Base-by-base conservation (phyloP, 37 sponge, comb jelly and placozoan genomes). In the Hexactinellida sp. region DNA sequence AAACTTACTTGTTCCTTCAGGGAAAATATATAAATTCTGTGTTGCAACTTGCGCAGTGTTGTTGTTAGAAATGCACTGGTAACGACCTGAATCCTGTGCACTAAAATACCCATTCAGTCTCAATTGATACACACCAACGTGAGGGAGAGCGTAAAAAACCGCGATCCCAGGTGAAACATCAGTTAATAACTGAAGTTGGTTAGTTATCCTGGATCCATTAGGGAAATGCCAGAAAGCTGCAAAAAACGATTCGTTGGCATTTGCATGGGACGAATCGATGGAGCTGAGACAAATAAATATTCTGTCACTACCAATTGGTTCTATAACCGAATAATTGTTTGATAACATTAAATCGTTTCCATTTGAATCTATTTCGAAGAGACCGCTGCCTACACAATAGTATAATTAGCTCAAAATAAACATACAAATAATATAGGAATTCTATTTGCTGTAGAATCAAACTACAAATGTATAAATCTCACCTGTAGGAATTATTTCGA, bases 261-360 rank as follows among this genome's bases (percentile, higher is more conserved):
- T n/a, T 21, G 76, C 21, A n/a, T 63, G 1, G 5, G 76, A 28
- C 76, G 21, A 7, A n/a, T 28, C 13, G 25, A 63, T 1, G 3
- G 76, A 63, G 13, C 76, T 63, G 76, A 63, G 76, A n/a, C 76
- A 63, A 63, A 63, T 63, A n/a, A 63, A 63, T 23, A n/a, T 23
- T n/a, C 30, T 63, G 3, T 63, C 34, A 63, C 30, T n/a, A 7
- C 76, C 76, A 63, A 63, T 63, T n/a, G 76, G 21, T 63, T 25
- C 76, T 25, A 63, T 63, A 5, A n/a, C 76, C 3, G 76, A 10
- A 32, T 3, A 23, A 25, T 23, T 23, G 34, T n/a, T 63, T 7
- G 76, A 3, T 63, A 63, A 28, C 21, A 10, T 63, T 7, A 63
- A 32, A n/a, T 63, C 76, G 13, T 63, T 28, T 21, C 34, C 34